A percentile compares a stretch with the other conserved stretches of the same genome.
Evolutionary conservation across 1,140 invertebrate species (phyloP).

Genomic region (Solen grandis): DNA sequence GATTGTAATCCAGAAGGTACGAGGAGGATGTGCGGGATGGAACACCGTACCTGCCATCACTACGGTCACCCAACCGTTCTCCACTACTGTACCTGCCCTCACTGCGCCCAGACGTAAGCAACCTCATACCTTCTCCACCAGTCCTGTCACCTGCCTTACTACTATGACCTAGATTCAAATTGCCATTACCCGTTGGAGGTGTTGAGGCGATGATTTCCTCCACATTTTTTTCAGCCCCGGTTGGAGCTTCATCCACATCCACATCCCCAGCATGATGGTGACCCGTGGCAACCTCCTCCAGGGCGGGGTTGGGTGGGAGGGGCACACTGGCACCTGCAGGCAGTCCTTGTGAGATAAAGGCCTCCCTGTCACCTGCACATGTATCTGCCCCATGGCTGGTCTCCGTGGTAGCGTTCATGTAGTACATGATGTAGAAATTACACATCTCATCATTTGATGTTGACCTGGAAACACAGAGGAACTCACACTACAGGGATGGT

Average conservation of each 20-base stretch:
- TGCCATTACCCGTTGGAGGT: no score
- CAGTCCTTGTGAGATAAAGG: slow-evolving; percentile 61
- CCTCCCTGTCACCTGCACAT: slow-evolving; percentile 66
- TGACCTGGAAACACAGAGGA: slow-evolving; percentile 83
- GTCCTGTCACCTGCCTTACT: no score
- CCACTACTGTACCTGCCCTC: background rate
- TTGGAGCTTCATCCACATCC: no score
- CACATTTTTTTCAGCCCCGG: background rate
- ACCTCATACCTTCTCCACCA: no score
- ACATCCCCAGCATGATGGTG: slow-evolving; percentile 61
- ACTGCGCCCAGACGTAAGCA: background rate
- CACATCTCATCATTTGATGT: slow-evolving; percentile 99
- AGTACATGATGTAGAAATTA: slow-evolving; percentile 99
- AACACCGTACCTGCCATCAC: background rate
- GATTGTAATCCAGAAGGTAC: slow-evolving; percentile 49
- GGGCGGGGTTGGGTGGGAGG: slow-evolving; percentile 79
- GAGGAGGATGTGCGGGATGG: background rate
- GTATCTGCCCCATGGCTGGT: slow-evolving; percentile 27
- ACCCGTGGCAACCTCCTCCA: slow-evolving; percentile 81
- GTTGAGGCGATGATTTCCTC: background rate
- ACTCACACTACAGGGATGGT: no score
- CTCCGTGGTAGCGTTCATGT: slow-evolving; percentile 86
- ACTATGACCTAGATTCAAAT: no score
- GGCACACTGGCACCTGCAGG: slow-evolving; percentile 78
- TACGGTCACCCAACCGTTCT: background rate